These are phyloP conservation scores for Catocala fraxini DNA, from an alignment of 2,888 invertebrate genomes.

Conservation along the genomic window DNA sequence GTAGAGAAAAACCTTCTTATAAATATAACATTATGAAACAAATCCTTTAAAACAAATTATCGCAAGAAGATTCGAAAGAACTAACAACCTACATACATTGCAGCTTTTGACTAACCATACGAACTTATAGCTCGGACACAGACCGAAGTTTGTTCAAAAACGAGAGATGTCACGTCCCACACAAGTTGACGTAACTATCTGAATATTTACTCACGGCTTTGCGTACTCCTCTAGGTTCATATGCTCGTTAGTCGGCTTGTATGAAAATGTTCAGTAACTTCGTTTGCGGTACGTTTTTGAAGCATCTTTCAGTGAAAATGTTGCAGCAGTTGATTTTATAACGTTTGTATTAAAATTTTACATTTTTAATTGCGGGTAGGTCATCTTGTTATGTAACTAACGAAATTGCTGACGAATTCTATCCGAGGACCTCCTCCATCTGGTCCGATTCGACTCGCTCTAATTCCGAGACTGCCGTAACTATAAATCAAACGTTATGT, in stretches of 20 bases:
- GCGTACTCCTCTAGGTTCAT: conserved; percentile 8
- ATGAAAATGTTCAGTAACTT: conserved; percentile 48
- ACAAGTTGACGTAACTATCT: conserved; percentile 63
- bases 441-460: too few relatives aligned
- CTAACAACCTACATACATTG: too few relatives aligned
- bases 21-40: too few relatives aligned
- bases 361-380: too few relatives aligned
- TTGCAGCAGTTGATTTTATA: background rate
- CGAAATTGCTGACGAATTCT: too few relatives aligned
- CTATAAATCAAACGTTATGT: background rate
- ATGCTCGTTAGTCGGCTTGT: conserved; percentile 42
- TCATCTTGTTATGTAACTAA: too few relatives aligned
- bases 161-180: conserved; percentile 38
- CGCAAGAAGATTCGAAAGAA: too few relatives aligned
- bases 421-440: too few relatives aligned
- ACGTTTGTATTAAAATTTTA: too few relatives aligned
- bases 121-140: conserved; percentile 15
- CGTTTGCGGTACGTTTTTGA: conserved; percentile 23
- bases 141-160: conserved; percentile 46
- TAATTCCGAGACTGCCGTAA: background rate
- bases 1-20: too few relatives aligned
- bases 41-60: too few relatives aligned
- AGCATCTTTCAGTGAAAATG: conserved; percentile 12
- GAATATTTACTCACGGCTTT: conserved; percentile 64
- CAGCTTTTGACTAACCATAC: too few relatives aligned